Percentiles rank a stretch among this genome's conserved stretches.
Evolutionary conservation across 2,797 vertebrate species (phyloP).

Genomic region (Alosa sapidissima): DNA sequence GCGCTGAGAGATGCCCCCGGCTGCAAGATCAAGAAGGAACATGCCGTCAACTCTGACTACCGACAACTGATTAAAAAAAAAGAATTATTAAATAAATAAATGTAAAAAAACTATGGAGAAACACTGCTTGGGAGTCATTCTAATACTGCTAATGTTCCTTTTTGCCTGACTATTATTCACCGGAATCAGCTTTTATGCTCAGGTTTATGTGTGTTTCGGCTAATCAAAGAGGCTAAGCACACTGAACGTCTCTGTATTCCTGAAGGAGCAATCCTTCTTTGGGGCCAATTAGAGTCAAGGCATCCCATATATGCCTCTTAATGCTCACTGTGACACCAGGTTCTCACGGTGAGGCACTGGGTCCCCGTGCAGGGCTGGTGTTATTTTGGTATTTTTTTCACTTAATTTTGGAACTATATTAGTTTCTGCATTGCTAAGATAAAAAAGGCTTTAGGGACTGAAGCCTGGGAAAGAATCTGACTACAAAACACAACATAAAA

Average conservation of each 20-base stretch:
- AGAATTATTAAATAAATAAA: neutral
- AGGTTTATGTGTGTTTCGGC: conserved; percentile 4
- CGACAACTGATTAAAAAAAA: neutral
- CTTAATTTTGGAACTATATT: conserved; percentile 2
- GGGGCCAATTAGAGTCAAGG: neutral
- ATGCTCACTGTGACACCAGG: conserved; percentile 6
- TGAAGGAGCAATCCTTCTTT: conserved; percentile 13
- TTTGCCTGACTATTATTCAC: neutral
- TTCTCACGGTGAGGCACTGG: neutral
- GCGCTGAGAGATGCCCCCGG: neutral
- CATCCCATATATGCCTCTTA: neutral
- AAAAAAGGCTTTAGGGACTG: neutral
- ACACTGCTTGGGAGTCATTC: neutral
- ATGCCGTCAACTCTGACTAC: conserved; percentile 10
- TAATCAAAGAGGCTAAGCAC: conserved; percentile 15
- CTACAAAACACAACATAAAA: neutral
- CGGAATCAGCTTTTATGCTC: conserved; percentile 18
- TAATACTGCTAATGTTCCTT: neutral
- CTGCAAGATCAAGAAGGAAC: conserved; percentile 14
- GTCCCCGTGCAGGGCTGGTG: neutral
- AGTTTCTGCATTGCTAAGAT: conserved; percentile 9
- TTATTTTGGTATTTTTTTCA: neutral
- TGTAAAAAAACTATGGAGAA: neutral
- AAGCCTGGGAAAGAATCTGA: neutral
- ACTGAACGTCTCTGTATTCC: neutral